A percentile compares a stretch with the other conserved stretches of the same genome.
These are phyloP conservation scores for Pentalonia nigronervosa DNA, from an alignment of 1,140 invertebrate species.

Conservation along the genomic window DNA sequence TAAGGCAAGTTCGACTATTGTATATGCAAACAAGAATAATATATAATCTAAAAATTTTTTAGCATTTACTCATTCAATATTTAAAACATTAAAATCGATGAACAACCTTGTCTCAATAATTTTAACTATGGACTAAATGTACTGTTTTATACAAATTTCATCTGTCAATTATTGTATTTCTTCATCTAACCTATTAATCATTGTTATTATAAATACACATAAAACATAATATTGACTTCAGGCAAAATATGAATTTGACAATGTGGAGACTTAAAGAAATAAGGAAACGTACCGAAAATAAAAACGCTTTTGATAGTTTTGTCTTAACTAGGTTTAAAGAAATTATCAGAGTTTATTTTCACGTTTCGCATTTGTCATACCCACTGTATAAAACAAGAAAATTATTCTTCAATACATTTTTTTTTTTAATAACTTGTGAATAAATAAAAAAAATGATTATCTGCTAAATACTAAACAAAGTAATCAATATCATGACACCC, in stretches of 20 bases:
- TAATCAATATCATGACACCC: not conserved
- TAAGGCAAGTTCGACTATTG: not conserved
- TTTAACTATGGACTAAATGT: not conserved
- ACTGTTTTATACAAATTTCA: not conserved
- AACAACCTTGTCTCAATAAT: not conserved
- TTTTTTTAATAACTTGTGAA: not conserved
- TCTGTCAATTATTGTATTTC: not conserved
- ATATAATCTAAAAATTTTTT: not conserved
- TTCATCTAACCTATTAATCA: not conserved
- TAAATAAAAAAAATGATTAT: not conserved
- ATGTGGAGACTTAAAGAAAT: not conserved
- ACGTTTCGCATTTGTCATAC: conserved; percentile 37
- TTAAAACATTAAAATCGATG: not conserved
- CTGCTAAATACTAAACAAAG: not conserved
- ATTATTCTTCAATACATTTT: not conserved
- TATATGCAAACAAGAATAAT: not conserved
- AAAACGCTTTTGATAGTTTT: not conserved
- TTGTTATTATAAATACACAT: not conserved
- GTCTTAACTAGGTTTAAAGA: not conserved
- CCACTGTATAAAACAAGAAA: not conserved
- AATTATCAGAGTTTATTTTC: conserved; percentile 16
- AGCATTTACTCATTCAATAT: not conserved
- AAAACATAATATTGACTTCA: not conserved
- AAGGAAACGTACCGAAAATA: not conserved
- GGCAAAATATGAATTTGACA: not conserved